These are phyloP conservation scores for Lates calcarifer DNA, from an alignment of 2,113 vertebrate genomes.

Conservation along the genomic window DNA sequence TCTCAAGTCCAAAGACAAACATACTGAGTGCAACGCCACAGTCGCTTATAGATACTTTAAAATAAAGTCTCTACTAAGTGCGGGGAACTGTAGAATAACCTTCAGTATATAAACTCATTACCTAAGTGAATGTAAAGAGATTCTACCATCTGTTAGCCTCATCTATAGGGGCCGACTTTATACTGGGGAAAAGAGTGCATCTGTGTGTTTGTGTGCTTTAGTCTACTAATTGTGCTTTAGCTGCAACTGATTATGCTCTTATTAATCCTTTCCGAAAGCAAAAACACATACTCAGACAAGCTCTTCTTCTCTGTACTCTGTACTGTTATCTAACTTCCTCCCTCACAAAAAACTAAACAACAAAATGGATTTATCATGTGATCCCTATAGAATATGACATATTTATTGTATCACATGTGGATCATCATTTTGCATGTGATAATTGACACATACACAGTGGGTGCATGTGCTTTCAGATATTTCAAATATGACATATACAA, in stretches of 20 bases:
- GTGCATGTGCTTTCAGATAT: neutral
- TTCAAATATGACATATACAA: neutral
- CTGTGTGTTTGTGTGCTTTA: neutral
- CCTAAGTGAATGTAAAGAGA: conserved; percentile 62
- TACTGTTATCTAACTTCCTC: neutral
- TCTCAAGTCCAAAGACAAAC: neutral
- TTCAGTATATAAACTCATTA: conserved; percentile 41
- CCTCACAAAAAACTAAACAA: neutral
- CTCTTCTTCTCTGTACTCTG: neutral
- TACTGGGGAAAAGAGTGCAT: conserved; percentile 8
- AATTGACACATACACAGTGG: neutral
- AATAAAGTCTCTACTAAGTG: conserved; percentile 24
- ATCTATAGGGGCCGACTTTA: conserved; percentile 48
- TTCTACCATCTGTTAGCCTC: conserved; percentile 64
- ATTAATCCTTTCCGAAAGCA: neutral
- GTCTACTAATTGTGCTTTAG: conserved; percentile 8
- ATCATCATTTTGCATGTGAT: neutral
- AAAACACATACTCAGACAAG: neutral
- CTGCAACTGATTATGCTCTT: conserved; percentile 5
- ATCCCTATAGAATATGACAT: neutral
- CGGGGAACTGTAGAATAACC: conserved; percentile 37
- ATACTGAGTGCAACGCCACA: neutral
- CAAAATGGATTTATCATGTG: neutral
- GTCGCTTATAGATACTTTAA: conserved; percentile 3
- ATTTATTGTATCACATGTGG: neutral